phyloP scores from a whole-genome alignment of 2,888 invertebrate species.

The Cantharis nigra region DNA sequence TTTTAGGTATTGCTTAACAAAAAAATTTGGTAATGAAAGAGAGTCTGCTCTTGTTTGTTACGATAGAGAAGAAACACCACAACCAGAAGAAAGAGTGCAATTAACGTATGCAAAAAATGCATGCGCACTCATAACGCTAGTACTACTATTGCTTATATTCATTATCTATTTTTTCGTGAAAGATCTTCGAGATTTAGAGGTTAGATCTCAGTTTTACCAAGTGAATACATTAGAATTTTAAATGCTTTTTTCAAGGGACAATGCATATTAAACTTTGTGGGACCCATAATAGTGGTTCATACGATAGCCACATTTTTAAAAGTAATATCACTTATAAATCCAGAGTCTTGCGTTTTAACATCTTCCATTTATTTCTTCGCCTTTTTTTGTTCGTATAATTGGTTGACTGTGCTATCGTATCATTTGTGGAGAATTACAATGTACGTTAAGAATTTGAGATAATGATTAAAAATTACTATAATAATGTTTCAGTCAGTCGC shows the following conservation, averaged over 20 bases:
- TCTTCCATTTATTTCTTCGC: slow-evolving; percentile 53
- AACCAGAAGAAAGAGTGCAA: neutral
- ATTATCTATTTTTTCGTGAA: slow-evolving; percentile 62
- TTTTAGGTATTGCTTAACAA: slow-evolving; percentile 5
- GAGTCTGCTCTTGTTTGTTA: neutral
- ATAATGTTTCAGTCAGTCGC: slow-evolving; percentile 42
- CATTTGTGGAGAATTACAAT: slow-evolving; percentile 68
- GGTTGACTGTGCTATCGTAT: slow-evolving; percentile 70
- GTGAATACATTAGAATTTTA: neutral
- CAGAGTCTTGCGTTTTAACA: slow-evolving; percentile 58
- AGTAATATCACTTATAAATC: slow-evolving; percentile 52
- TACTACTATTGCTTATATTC: slow-evolving; percentile 61
- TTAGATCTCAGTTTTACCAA: neutral
- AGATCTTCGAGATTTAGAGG: slow-evolving; percentile 58
- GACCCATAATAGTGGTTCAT: slow-evolving; percentile 64
- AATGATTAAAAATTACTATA: neutral
- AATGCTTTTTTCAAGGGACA: slow-evolving; percentile 59
- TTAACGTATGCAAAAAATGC: slow-evolving; percentile 16
- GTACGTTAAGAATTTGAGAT: slow-evolving; percentile 61
- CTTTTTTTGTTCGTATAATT: slow-evolving; percentile 72
- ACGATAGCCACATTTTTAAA: slow-evolving; percentile 62
- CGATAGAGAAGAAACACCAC: neutral
- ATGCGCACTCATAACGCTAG: slow-evolving; percentile 35
- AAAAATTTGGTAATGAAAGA: neutral
- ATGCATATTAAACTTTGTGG: slow-evolving; percentile 66